Conservation (phyloP, 2,113 vertebrate genomes). For the Rhadina sibilatrix region DNA sequence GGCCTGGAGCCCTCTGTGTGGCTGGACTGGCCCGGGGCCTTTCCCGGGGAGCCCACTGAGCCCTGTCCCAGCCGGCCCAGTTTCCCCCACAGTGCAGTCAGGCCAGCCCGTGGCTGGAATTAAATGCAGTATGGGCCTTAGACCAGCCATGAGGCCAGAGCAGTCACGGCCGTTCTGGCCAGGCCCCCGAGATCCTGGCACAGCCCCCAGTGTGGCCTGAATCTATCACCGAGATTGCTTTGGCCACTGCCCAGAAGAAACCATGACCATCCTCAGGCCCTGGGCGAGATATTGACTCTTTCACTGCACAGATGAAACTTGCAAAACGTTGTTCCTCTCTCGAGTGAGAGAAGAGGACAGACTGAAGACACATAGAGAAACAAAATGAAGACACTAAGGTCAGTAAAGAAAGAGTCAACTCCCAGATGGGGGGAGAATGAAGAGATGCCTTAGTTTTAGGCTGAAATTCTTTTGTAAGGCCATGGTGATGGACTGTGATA, state of each 20-base stretch:
- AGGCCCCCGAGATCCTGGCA: background rate
- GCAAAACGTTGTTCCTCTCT: background rate
- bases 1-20: background rate
- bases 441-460: background rate
- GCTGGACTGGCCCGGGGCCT: background rate
- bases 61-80: too few species aligned
- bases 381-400: background rate
- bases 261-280: background rate
- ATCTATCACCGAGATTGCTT: background rate
- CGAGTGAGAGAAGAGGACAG: background rate
- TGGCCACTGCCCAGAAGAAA: background rate
- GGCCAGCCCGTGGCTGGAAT: background rate
- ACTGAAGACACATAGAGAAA: background rate
- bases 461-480: background rate
- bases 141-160: background rate
- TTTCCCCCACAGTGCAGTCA: too few species aligned
- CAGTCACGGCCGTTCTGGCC: accelerated
- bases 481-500: background rate
- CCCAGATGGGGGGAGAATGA: background rate
- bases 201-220: background rate
- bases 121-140: background rate
- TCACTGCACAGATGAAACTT: background rate
- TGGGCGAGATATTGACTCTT: background rate
- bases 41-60: accelerated
- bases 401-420: background rate